phyloP scores from a whole-genome alignment of 2,113 vertebrate species.

The Podarcis cretensis region DNA sequence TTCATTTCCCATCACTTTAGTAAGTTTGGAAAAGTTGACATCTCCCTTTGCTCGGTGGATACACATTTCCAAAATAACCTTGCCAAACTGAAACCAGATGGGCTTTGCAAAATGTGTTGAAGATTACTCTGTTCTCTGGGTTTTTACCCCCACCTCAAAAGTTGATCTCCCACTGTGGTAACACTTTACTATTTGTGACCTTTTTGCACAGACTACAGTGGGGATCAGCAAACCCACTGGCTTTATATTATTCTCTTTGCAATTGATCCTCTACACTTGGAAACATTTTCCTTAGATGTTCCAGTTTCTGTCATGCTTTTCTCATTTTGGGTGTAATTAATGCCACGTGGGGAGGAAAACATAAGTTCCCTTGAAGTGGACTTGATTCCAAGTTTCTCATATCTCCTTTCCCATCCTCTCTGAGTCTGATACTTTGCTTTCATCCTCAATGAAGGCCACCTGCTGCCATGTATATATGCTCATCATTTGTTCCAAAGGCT shows the following conservation, averaged over 20 bases:
- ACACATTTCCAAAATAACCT: neutral
- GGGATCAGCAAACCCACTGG: conserved; percentile 13
- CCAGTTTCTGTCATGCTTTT: conserved; percentile 1
- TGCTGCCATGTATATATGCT: neutral
- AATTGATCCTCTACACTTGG: neutral
- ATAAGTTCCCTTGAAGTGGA: neutral
- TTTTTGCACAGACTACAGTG: neutral
- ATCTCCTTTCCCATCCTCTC: neutral
- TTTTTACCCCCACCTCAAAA: neutral
- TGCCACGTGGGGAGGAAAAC: conserved; percentile 19
- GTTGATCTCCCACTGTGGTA: neutral
- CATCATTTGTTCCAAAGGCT: neutral
- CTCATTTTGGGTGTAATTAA: conserved; percentile 23
- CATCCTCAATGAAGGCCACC: conserved; percentile 4
- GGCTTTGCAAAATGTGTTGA: neutral
- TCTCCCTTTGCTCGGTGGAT: neutral
- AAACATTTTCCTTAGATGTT: neutral
- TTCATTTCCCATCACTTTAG: neutral
- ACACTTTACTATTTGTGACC: neutral
- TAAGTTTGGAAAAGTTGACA: neutral
- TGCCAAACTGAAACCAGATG: neutral
- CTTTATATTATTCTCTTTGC: neutral
- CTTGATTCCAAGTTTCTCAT: conserved; percentile 24
- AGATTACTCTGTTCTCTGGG: neutral
- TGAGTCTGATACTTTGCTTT: neutral